Evolutionary conservation across 2,888 invertebrate species (phyloP).

Genomic region (Neelides folsomi): DNA sequence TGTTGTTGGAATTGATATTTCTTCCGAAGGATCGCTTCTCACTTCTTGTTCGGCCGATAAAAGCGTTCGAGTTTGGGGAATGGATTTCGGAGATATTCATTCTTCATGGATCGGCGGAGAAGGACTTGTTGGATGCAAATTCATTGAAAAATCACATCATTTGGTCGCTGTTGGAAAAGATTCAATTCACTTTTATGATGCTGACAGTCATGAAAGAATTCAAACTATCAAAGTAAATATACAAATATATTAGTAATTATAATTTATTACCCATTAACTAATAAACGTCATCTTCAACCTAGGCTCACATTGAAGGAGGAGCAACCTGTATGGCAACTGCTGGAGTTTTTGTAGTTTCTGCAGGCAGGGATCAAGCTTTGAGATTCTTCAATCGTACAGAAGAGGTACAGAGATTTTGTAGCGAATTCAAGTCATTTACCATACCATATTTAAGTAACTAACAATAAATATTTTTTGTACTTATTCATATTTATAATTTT

Average conservation of each 20-base stretch:
- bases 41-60: slow-evolving; percentile 91
- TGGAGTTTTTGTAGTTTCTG: slow-evolving; percentile 51
- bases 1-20: slow-evolving; percentile 83
- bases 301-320: slow-evolving; percentile 30
- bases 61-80: slow-evolving; percentile 93
- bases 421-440: no score
- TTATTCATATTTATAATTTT: not conserved
- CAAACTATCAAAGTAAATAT: slow-evolving; percentile 66
- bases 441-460: no score
- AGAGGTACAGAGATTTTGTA: slow-evolving; percentile 39
- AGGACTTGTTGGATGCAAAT: slow-evolving; percentile 75
- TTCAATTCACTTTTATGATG: slow-evolving; percentile 95
- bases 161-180: slow-evolving; percentile 90
- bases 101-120: slow-evolving; percentile 90
- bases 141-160: slow-evolving; percentile 80
- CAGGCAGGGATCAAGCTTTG: slow-evolving; percentile 45
- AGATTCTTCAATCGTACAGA: slow-evolving; percentile 46
- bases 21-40: slow-evolving; percentile 69
- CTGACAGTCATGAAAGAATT: slow-evolving; percentile 77
- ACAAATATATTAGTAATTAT: no score
- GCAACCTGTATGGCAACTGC: slow-evolving; percentile 41
- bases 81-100: slow-evolving; percentile 98
- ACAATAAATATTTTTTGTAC: no score
- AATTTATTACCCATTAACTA: no score
- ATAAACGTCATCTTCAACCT: no score